Evolutionary conservation across 2,888 invertebrate genomes (phyloP), one percentile per base, ranked within the genome.

Genomic region (Amblyjoppa proteus): DNA sequence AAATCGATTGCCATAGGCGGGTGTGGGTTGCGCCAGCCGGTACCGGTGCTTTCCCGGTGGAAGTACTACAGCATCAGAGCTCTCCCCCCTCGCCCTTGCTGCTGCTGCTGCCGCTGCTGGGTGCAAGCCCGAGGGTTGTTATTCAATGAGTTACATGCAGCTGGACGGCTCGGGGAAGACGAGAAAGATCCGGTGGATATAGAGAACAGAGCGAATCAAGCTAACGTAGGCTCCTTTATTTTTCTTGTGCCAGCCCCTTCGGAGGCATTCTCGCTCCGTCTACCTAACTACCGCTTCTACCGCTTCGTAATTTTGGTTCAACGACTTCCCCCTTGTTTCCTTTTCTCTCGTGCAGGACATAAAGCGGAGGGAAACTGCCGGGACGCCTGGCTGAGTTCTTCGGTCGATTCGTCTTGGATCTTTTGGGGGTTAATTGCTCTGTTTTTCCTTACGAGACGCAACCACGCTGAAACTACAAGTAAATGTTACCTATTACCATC

Each of bases 1-100:
- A 85, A 87, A 88, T 88, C 84, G 87, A 88, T 87, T 81, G 81
- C 75, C 73, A 84, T 77, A 73, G 83, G 68, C n/a, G 83, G 70
- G 69, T 78, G 81, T 83, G 77, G 66, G 64, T 80, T 74, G 74
- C 77, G 61, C 74, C 53, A 78, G 76, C 74, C 77, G 81, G 78
- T 81, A 74, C 71, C 75, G 73, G 64, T 74, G 77, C 83, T 83
- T 81, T 81, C 74, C 77, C 69, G 51, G 45, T 82, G 51, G 16
- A 83, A 74, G 80, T 81, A 64, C 77, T 77, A 51, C 28, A 61
- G 7, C 64, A 28, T 31, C 64, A n/a, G 6, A 16, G 31, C 45
- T 58, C 61, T 69, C 56, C 9, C 56, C 38, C 13, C 28, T 25
- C 38, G 20, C 20, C 45, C 13, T 20, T 25, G n/a, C 61, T 56